These are phyloP conservation scores for Drosophila watanabei DNA, from an alignment of 1,140 invertebrate genomes.

Conservation along the genomic window DNA sequence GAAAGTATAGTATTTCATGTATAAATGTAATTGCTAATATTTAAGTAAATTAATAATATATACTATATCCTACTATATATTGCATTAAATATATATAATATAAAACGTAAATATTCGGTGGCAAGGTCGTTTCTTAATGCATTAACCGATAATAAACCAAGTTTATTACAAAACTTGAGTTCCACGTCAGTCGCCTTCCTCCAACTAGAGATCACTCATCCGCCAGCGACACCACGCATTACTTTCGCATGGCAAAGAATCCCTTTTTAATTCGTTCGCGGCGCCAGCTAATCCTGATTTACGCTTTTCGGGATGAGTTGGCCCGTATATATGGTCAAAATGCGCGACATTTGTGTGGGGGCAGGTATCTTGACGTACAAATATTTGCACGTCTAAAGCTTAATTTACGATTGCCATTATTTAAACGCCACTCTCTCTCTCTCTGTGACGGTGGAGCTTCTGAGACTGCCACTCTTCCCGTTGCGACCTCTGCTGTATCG, in stretches of 20 bases:
- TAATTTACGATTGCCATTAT: conserved; percentile 12
- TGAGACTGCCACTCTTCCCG: conserved; percentile 15
- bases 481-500: conserved; percentile 10
- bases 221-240: conserved; percentile 1
- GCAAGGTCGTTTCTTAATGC: neutral
- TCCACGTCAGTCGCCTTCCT: neutral
- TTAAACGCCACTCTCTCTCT: neutral
- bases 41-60: neutral
- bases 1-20: neutral
- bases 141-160: neutral
- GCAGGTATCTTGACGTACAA: conserved; percentile 25
- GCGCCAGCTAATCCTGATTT: conserved; percentile 41
- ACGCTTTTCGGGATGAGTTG: conserved; percentile 4
- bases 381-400: conserved; percentile 11
- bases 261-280: conserved; percentile 11
- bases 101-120: neutral
- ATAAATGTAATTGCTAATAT: neutral
- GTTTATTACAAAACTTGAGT: neutral
- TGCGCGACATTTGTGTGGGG: conserved; percentile 9
- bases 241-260: conserved; percentile 28
- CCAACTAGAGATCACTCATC: conserved; percentile 1
- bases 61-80: no score
- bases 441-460: neutral
- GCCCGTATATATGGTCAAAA: conserved; percentile 1
- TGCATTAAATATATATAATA: neutral